Percentiles rank a stretch among this genome's conserved stretches.
Conservation (phyloP, 2,113 vertebrate genomes). For the Thermophis baileyi region DNA sequence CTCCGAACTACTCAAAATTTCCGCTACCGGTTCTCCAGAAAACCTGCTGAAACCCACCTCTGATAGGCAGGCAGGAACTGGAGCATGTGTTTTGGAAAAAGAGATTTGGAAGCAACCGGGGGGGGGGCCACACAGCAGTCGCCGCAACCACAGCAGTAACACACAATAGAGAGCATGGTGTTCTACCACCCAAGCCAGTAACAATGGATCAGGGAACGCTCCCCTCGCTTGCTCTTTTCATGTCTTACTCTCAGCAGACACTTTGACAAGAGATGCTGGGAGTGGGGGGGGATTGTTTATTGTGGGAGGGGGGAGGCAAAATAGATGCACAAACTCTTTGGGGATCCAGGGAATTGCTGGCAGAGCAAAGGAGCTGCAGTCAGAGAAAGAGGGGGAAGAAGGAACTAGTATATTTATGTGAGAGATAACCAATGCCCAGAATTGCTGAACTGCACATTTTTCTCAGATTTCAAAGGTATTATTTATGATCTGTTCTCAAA, state of each 20-base stretch:
- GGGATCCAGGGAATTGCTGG: neutral
- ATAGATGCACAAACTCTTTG: neutral
- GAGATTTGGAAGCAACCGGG: neutral
- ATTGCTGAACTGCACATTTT: neutral
- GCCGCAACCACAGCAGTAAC: too few species aligned
- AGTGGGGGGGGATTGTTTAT: neutral
- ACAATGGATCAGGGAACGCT: neutral
- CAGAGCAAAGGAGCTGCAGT: neutral
- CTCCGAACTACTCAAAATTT: too few species aligned
- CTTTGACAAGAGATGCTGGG: neutral
- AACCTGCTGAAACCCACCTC: too few species aligned
- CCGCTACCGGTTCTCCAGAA: too few species aligned
- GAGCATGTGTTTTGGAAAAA: neutral
- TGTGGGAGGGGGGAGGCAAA: neutral
- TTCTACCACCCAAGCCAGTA: neutral
- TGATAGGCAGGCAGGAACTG: neutral
- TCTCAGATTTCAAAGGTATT: neutral
- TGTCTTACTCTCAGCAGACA: neutral
- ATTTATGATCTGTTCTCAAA: neutral
- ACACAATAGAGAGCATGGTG: neutral
- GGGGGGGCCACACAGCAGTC: neutral
- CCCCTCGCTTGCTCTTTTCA: neutral
- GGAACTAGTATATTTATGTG: accelerated
- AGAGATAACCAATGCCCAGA: neutral
- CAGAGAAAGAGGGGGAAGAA: neutral